phyloP scores from a whole-genome alignment of 2,797 vertebrate species.

The Perodicticus potto region DNA sequence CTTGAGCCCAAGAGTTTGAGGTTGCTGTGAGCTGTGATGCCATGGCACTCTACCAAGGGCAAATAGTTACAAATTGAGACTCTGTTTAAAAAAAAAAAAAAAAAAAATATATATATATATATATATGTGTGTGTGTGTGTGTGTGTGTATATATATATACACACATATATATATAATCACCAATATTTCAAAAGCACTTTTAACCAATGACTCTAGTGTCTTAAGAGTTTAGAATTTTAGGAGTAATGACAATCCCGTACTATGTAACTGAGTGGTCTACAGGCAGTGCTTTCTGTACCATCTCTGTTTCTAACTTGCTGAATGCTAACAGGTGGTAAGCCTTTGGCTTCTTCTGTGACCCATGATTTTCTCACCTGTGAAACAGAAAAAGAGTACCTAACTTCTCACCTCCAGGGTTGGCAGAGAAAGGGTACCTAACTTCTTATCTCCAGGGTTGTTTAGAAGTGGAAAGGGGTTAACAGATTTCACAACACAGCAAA shows the following conservation, averaged over 20 bases:
- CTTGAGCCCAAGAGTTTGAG: no score
- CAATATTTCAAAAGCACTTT: constrained; percentile 24
- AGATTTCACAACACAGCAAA: neutral
- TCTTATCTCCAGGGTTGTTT: neutral
- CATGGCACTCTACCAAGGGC: no score
- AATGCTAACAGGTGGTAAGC: neutral
- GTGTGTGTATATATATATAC: no score
- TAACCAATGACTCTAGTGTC: neutral
- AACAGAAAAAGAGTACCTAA: no score
- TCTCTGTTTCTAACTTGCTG: neutral
- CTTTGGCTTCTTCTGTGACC: neutral
- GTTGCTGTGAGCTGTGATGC: no score
- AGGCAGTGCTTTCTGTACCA: neutral
- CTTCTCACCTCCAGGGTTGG: no score
- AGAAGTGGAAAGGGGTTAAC: neutral
- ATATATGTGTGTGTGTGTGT: no score
- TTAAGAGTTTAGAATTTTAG: neutral
- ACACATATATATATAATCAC: no score
- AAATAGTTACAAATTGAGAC: no score
- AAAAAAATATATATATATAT: no score
- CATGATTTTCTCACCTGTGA: neutral
- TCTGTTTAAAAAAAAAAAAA: no score
- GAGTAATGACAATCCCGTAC: neutral
- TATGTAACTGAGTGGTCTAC: neutral
- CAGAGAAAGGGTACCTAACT: neutral